Conservation (phyloP, 2,113 vertebrate genomes). For the Coregonus clupeaformis region DNA sequence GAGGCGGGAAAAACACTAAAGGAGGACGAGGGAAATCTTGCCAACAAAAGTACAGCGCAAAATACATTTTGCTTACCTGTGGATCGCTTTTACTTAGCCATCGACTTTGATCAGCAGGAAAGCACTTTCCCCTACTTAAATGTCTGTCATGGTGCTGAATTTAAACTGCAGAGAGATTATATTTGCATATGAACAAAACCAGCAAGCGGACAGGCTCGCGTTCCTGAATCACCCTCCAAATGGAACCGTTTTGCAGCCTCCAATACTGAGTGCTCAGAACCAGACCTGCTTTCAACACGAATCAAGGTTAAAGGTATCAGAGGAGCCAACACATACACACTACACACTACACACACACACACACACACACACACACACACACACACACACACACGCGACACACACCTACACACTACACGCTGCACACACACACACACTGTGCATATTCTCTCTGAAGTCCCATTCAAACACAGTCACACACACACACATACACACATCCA, state of each 20-base stretch:
- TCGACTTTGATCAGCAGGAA: conserved; percentile 38
- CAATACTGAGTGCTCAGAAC: conserved; percentile 25
- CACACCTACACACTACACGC: not conserved
- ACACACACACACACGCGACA: not conserved
- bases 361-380: conserved; percentile 1
- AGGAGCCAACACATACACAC: not conserved
- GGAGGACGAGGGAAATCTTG: conserved; percentile 28
- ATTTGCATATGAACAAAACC: conserved; percentile 53
- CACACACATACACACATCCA: not conserved
- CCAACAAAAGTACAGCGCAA: conserved; percentile 31
- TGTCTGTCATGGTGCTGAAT: conserved; percentile 30
- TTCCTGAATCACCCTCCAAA: conserved; percentile 41
- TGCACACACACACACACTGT: conserved; percentile 3
- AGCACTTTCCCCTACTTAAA: conserved; percentile 38
- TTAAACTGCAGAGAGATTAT: conserved; percentile 44
- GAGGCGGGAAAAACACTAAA: not conserved
- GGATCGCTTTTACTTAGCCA: conserved; percentile 34
- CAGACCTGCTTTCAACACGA: conserved; percentile 48
- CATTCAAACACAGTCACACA: conserved; percentile 6
- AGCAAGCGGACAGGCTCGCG: conserved; percentile 21
- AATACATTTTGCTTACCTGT: conserved; percentile 46
- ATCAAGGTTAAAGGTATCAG: conserved; percentile 33
- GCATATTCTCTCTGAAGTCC: not conserved
- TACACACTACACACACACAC: not conserved
- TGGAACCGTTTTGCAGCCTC: conserved; percentile 49